Evolutionary conservation across 2,888 invertebrate species (phyloP), one percentile per base, ranked within the genome.

Genomic region (Pseudeuparius sepicola): DNA sequence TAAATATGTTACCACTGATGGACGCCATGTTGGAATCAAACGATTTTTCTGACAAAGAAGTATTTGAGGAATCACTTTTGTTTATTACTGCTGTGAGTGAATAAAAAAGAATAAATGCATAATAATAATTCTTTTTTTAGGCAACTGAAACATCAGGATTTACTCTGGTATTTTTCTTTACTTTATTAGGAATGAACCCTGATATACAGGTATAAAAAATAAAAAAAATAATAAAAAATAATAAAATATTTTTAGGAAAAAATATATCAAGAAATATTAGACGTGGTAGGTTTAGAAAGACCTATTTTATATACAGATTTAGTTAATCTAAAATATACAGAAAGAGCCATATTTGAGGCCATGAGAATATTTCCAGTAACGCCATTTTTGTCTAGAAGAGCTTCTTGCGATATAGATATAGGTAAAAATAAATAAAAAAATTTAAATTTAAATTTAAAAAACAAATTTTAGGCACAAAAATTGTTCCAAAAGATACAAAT

Each of bases 321-420:
- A 14, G 32, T 37, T 3, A 36, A 42, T 34, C 25, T 45, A 12
- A 45, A 43, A 30, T 45, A 45, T 24, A 43, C 43, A 2, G 45
- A 45, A 29, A 20, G 41, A 15, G 37, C 39, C 9, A 36, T 45
- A 14, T 27, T 38, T 9, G 45, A 45, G 34, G 17, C 43, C 4
- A 38, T 45, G 41, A 33, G 45, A 30, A 34, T 45, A 3, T 31
- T 45, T 6, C 45, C 45, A 3, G 43, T 43, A 2, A 27, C 26
- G 4, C 45, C 45, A 3, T 14, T 30, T 20, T 10, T 43, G 12
- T 43, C 40, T 24, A 26, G 45, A 30, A 9, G 14, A 7, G 40
- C 35, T 14, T 24, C 37, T 2, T 29, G 15, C 2, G 45, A 45
- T 31, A 26, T 40, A 14, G 37, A 43, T 17, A 9, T 45, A 9